Evolutionary conservation across 1,140 invertebrate species (phyloP), one percentile per base, ranked within the genome.

Genomic region (Schlechtendalia chinensis): DNA sequence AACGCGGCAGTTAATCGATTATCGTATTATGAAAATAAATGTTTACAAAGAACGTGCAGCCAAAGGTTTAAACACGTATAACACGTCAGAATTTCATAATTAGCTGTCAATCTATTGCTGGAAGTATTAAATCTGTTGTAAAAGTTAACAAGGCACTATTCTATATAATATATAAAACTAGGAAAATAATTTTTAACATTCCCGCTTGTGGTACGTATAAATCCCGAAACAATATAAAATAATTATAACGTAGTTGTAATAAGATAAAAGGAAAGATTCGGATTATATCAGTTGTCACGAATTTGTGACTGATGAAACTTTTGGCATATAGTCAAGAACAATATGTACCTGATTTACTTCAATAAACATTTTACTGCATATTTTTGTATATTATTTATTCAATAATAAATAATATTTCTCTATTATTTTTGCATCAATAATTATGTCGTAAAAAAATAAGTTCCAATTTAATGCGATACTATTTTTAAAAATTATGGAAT

Each of bases 1-100:
- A 47, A 24, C 22, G 45, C 39, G 65, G 19, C 14, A 69, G 65
- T 24, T 24, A 24, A 69, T 69, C 65, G 39, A 69, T 69, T 69
- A 47, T 69, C 16, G 1, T n/a, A 24, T 59, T 58, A n/a, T 24
- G 12, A 16, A 58, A 75, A 75, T 75, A 6, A 22, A 59, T 59
- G 58, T 75, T 22, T 12, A 29, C n/a, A 29, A 39, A 1, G 3
- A 39, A 75, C n/a, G 54, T n/a, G 12, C 22, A 24, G 45, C 39
- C 16, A 47, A 22, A 69, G n/a, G 29, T 39, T 58, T 39, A 75
- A 75, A 59, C 54, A 39, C 53, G 71, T 74, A 56, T 17, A 56
- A 74, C 50, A 32, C 29, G 54, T 75, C 56, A 75, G 56, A 59
- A 75, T 39, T 3, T 59, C 39, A 11, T 75, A 59, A 75, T 75